Evolutionary conservation across 2,113 vertebrate genomes (phyloP), one percentile per base, ranked within the genome.

Genomic region (Hylia prasina): DNA sequence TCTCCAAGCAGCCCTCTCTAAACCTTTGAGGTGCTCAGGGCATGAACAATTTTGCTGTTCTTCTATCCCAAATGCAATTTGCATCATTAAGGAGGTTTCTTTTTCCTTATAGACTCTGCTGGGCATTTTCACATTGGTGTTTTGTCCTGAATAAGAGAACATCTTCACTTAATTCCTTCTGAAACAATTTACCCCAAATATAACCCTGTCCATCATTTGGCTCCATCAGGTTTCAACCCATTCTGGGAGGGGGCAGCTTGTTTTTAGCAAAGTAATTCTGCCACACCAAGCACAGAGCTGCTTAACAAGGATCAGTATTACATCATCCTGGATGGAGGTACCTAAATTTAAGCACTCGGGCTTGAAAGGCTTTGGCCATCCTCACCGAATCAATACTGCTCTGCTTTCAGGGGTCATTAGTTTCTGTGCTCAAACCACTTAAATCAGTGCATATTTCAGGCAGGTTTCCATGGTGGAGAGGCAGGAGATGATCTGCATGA

Each of bases 391-490:
- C 92, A 90, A 93, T 95, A 93, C 51, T 28, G 64, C 56, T 92
- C 60, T 92, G 82, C 90, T 93, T 87, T 84, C 92, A 92, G 76
- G 75, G 96, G 76, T 78, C 94, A 84, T 95, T 90, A 93, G 82
- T 75, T 92, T 92, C 89, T 94, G 56, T 79, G 83, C 90, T 86
- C 8, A 6, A 88, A 45, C 40, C 72, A 81, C 69, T 95, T 90
- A 84, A 93, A 92, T 92, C 85, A 92, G 94, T 60, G 80, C 44
- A 50, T 70, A 61, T 91, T 94, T 83, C 91, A 93, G 75, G 72
- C 72, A 79, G 57, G 45, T 80, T 92, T 72, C 77, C 22, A 2
- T 4, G 14, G 21, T 45, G 56, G 61, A 53, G 47, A 90, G 57
- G 65, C 61, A 58, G 27, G 45, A 25, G 79, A 23, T 40, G 25